Conservation (phyloP, 2,113 vertebrate genomes). For the Saguinus imperator region DNA sequence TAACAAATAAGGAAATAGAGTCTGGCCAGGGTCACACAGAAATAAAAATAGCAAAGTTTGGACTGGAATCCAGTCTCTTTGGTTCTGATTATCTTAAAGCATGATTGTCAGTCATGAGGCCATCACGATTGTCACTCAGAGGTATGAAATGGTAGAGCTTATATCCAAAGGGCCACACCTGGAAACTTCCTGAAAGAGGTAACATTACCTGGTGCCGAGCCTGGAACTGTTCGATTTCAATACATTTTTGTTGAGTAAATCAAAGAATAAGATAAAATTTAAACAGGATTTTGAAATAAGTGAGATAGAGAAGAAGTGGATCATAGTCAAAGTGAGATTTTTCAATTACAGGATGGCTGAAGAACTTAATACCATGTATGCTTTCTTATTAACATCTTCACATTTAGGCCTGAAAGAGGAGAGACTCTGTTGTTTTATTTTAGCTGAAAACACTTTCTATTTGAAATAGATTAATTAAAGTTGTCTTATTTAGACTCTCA, state of each 20-base stretch:
- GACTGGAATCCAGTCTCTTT: neutral
- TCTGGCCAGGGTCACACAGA: neutral
- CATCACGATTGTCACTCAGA: neutral
- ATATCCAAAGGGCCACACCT: neutral
- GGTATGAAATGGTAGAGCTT: neutral
- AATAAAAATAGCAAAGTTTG: neutral
- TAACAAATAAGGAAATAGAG: neutral
- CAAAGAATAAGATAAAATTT: neutral
- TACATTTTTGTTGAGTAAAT: neutral
- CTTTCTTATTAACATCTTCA: neutral
- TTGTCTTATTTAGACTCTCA: neutral
- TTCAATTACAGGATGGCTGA: neutral
- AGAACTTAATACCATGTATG: neutral
- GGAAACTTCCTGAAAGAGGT: neutral
- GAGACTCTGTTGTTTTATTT: neutral
- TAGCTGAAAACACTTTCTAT: neutral
- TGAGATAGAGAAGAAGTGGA: neutral
- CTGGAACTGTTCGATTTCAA: neutral
- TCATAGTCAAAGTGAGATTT: neutral
- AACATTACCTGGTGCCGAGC: neutral
- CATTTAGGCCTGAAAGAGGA: neutral
- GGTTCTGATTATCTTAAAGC: neutral
- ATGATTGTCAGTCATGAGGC: neutral
- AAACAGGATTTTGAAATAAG: neutral
- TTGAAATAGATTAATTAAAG: neutral